These are phyloP conservation scores for Papilio xuthus DNA, from an alignment of 1,140 invertebrate genomes.

Conservation along the genomic window DNA sequence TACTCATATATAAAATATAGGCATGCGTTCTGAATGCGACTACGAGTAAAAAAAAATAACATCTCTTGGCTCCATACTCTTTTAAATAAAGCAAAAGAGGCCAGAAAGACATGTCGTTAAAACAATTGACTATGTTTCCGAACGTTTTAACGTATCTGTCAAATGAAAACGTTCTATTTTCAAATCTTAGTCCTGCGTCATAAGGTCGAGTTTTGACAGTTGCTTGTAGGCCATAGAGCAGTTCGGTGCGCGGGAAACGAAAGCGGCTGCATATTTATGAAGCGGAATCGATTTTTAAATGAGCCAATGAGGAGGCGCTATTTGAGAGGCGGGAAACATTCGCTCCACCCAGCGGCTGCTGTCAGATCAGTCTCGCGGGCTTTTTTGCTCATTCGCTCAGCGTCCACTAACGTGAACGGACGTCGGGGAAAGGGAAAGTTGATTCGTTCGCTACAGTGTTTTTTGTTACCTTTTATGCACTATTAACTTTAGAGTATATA, in stretches of 20 bases:
- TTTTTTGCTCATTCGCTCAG: conserved; percentile 74
- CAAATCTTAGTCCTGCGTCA: conserved; percentile 38
- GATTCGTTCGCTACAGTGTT: background rate
- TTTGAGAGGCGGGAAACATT: conserved; percentile 64
- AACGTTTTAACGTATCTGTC: conserved; percentile 48
- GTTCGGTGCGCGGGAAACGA: conserved; percentile 51
- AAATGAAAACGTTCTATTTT: conserved; percentile 48
- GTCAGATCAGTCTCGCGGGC: conserved; percentile 68
- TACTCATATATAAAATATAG: conserved; percentile 51
- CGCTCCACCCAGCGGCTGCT: conserved; percentile 68
- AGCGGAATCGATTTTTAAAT: conserved; percentile 81
- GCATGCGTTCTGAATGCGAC: conserved; percentile 54
- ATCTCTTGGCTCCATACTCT: conserved; percentile 65
- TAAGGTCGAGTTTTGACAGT: conserved; percentile 42
- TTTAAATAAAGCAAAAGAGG: conserved; percentile 80
- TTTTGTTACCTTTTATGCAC: background rate
- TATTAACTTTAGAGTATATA: background rate
- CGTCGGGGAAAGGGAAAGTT: conserved; percentile 35
- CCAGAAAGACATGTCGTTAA: conserved; percentile 78
- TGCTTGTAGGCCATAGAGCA: conserved; percentile 38
- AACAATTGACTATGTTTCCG: conserved; percentile 68
- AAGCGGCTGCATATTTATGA: conserved; percentile 81
- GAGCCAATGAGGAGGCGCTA: conserved; percentile 70
- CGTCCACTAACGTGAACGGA: conserved; percentile 57
- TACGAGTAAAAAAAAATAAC: conserved; percentile 70